Base-by-base conservation (phyloP, 2,113 vertebrate genomes). In the Synodontis membranacea region DNA sequence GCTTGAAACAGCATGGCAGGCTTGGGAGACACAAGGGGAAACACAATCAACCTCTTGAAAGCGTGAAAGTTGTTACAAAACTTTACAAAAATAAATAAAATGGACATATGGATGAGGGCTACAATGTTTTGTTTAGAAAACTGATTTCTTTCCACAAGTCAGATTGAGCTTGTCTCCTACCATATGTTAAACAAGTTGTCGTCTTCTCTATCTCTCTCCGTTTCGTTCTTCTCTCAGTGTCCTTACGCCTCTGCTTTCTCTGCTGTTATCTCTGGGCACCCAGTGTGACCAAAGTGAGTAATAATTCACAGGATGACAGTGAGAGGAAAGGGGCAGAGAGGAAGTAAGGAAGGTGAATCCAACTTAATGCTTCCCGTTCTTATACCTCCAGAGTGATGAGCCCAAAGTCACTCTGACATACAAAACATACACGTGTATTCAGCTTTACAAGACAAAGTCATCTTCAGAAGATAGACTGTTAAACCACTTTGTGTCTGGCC, bases 221-320 rank as follows among this genome's bases (percentile, higher is more conserved):
- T 78, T 70, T 54, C 21, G n/a, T 46, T 50, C 68, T 78, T 72
- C 81, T 82, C 84, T 87, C 23, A 78, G 66, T 72, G 39, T 84
- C 50, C 70, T 62, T 88, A 56, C 50, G 83, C 23, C 28, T 42
- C 80, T 79, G 70, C 50, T 86, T 75, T 78, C 56, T 62, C 84
- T 66, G 52, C 66, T 88, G 76, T 86, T 81, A 83, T 68, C 86
- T 82, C 76, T 60, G 39, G 58, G 58, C 39, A 72, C 39, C 15
- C 80, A 84, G 68, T 83, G 82, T 86, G 84, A 86, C 54, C 42
- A 1, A 15, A 82, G 85, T 81, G n/a, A 83, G 86, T 88, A 72
- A 86, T 87, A 87, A 89, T 83, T 78, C 86, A 88, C 37, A 86
- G 48, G 54, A 82, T 31, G 72, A 84, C 58, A 88, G 31, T 9